phyloP scores from a whole-genome alignment of 2,797 vertebrate genomes.

The Pteronotus mesoamericanus region DNA sequence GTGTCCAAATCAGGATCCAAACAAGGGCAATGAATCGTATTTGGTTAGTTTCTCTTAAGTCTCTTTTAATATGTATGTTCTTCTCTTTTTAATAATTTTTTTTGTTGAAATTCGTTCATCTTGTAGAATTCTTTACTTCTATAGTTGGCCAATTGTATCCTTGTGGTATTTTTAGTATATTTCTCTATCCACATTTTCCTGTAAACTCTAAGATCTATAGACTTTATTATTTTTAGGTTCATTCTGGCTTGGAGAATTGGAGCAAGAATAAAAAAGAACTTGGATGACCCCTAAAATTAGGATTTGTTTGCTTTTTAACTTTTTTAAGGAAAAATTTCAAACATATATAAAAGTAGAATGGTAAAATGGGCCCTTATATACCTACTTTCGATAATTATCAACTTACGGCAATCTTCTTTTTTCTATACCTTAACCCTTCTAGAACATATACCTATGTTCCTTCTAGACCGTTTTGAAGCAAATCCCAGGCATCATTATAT shows the following conservation, averaged over 20 bases:
- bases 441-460: too few relatives aligned
- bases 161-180: background rate
- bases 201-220: background rate
- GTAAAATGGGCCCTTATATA: background rate
- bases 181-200: background rate
- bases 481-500: background rate
- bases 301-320: background rate
- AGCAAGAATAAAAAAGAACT: background rate
- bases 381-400: background rate
- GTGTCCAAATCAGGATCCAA: background rate
- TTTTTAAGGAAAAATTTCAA: background rate
- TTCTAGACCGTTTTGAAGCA: background rate
- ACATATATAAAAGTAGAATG: background rate
- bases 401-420: background rate
- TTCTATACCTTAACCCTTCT: background rate
- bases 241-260: background rate
- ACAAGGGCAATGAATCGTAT: background rate
- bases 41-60: background rate
- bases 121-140: background rate
- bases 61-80: background rate
- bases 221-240: background rate
- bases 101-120: background rate
- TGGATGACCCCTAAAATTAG: background rate
- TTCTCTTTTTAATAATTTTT: background rate
- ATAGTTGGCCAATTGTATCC: background rate